Conservation (phyloP, 2,797 vertebrate species). For the Knipowitschia caucasica region DNA sequence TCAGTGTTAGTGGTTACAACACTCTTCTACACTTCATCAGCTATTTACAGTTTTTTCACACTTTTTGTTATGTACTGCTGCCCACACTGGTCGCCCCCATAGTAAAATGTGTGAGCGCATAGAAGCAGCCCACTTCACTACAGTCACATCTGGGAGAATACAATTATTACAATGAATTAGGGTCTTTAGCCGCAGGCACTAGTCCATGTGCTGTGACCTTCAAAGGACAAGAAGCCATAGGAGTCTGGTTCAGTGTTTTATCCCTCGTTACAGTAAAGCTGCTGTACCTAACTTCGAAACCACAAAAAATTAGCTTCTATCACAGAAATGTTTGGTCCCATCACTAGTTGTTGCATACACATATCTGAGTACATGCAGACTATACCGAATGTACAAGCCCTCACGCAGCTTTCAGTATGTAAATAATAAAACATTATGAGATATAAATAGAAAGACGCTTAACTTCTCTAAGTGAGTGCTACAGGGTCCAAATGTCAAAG, state of each 20-base stretch:
- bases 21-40: constrained; percentile 62
- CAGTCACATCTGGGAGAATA: constrained; percentile 70
- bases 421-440: no score
- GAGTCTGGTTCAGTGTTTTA: constrained; percentile 21
- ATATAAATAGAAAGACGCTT: no score
- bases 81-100: constrained; percentile 64
- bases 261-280: no score
- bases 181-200: constrained; percentile 43
- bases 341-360: no score
- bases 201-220: constrained; percentile 43
- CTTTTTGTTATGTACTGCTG: constrained; percentile 71
- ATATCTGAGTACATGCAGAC: no score
- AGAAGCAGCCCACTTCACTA: constrained; percentile 55
- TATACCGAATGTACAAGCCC: no score
- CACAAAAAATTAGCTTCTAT: no score
- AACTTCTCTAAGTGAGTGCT: no score
- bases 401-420: no score
- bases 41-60: constrained; percentile 71
- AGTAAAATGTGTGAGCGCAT: constrained; percentile 40
- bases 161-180: constrained; percentile 55
- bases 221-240: constrained; percentile 37
- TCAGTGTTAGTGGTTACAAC: constrained; percentile 63
- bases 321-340: no score
- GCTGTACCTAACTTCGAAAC: no score
- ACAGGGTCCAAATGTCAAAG: no score